Evolutionary conservation across 2,888 invertebrate species (phyloP).

Genomic region (Sphaerophoria rueppellii): DNA sequence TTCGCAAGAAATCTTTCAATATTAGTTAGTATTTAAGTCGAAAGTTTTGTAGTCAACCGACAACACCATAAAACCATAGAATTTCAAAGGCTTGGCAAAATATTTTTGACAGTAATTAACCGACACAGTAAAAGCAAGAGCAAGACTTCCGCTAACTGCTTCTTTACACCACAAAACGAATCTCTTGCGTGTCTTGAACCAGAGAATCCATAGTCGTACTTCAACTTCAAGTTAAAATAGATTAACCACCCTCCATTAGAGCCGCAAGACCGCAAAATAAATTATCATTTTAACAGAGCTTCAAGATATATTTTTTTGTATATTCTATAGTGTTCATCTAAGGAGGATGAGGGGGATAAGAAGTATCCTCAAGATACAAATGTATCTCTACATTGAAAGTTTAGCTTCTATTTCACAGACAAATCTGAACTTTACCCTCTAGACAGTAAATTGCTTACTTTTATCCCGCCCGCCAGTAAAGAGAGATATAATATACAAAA

Average conservation of each 20-base stretch:
- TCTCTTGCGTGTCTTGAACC: slow-evolving; percentile 49
- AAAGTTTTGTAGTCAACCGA: slow-evolving; percentile 49
- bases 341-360: background rate
- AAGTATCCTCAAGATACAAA: slow-evolving; percentile 25
- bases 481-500: slow-evolving; percentile 2
- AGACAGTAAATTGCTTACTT: slow-evolving; percentile 55
- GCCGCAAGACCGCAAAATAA: slow-evolving; percentile 71
- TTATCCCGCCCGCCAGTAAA: background rate
- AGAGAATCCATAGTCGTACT: slow-evolving; percentile 60
- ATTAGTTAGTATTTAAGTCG: slow-evolving; percentile 69
- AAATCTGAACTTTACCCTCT: slow-evolving; percentile 67
- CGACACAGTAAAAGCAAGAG: slow-evolving; percentile 38
- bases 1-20: slow-evolving; percentile 62
- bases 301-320: slow-evolving; percentile 33
- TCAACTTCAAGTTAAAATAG: slow-evolving; percentile 69
- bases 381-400: slow-evolving; percentile 31
- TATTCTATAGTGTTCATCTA: background rate
- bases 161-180: background rate
- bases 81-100: slow-evolving; percentile 38
- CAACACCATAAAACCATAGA: slow-evolving; percentile 9
- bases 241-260: slow-evolving; percentile 72
- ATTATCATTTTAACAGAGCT: slow-evolving; percentile 67
- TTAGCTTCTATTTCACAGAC: slow-evolving; percentile 57
- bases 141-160: slow-evolving; percentile 37
- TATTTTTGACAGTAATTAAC: slow-evolving; percentile 71